Conservation (phyloP, 35 echinoderm and acorn worm species). For the Strongylocentrotus purpuratus region DNA sequence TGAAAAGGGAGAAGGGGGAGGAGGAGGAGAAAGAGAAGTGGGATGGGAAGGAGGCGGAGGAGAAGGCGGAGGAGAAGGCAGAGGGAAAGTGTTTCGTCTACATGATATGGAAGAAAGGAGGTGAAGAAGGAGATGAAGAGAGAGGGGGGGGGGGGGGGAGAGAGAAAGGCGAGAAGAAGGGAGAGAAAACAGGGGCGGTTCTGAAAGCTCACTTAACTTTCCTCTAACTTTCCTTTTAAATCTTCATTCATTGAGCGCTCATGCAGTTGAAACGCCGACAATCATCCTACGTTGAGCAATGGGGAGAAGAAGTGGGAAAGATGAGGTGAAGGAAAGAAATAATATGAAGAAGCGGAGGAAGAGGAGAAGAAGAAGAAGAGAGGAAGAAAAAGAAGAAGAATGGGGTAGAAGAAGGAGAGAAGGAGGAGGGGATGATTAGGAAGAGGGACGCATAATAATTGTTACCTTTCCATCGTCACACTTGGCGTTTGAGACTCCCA, state of each 20-base stretch:
- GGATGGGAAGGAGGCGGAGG: neutral
- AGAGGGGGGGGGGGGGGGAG: too few species aligned
- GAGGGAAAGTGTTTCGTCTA: too few species aligned
- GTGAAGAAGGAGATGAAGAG: neutral
- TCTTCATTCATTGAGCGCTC: too few species aligned
- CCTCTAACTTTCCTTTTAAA: too few species aligned
- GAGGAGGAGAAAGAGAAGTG: neutral
- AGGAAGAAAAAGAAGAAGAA: neutral
- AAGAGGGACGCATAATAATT: neutral
- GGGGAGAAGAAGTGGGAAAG: neutral
- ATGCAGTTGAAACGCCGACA: too few species aligned
- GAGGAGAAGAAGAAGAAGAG: neutral
- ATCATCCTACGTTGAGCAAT: too few species aligned
- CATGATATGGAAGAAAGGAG: neutral
- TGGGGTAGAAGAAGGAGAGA: neutral
- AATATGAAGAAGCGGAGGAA: neutral
- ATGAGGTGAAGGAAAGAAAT: neutral
- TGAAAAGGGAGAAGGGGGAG: neutral
- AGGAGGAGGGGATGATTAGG: neutral
- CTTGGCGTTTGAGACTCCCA: constrained; percentile 52
- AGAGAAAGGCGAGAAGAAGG: too few species aligned
- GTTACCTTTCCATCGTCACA: constrained; percentile 67
- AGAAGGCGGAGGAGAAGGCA: neutral
- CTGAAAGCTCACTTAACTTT: too few species aligned
- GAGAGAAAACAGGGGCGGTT: too few species aligned